Conservation (phyloP, 2,888 invertebrate species). For the Pristionchus entomophagus region DNA sequence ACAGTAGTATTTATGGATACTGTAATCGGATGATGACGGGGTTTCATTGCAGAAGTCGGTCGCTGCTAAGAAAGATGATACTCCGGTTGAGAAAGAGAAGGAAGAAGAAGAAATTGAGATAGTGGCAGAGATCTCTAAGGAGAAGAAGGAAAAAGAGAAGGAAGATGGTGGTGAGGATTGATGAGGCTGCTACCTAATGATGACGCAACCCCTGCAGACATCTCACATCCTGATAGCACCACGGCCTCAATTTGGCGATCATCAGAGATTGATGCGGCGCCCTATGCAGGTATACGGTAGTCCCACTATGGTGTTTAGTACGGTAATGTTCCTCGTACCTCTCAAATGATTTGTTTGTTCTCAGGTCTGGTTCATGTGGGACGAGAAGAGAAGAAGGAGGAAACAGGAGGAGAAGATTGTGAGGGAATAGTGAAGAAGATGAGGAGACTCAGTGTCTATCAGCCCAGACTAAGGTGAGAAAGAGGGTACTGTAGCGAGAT, state of each 20-base stretch:
- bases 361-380: conserved; percentile 7
- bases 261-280: background rate
- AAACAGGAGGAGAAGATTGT: background rate
- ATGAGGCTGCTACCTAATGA: too few relatives aligned
- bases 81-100: background rate
- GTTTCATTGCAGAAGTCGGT: background rate
- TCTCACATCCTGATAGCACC: background rate
- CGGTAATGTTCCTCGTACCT: too few relatives aligned
- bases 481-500: background rate
- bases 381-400: background rate
- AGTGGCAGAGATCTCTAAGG: background rate
- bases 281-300: conserved; percentile 5
- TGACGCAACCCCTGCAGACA: background rate
- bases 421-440: background rate
- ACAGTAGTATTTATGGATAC: too few relatives aligned
- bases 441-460: background rate
- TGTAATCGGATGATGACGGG: too few relatives aligned
- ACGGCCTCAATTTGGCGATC: background rate
- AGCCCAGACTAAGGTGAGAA: background rate
- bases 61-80: background rate
- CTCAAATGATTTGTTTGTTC: background rate
- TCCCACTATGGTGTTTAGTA: background rate
- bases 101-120: background rate
- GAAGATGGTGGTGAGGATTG: background rate
- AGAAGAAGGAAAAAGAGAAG: background rate